Conservation (phyloP, 2,113 vertebrate species). For the Cheilinus undulatus region DNA sequence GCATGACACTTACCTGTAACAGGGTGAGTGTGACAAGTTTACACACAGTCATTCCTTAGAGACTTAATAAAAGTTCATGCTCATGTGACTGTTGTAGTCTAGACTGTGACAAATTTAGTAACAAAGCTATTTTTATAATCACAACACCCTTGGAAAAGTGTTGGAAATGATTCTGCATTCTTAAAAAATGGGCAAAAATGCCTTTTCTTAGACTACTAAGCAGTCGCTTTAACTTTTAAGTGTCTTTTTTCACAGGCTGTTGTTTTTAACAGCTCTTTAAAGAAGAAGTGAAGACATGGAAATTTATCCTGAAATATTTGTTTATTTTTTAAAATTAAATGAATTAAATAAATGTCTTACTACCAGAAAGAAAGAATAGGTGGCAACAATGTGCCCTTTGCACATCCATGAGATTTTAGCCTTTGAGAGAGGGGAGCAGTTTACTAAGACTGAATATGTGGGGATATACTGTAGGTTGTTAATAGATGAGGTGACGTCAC, state of each 20-base stretch:
- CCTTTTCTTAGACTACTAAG: background rate
- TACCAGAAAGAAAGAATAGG: constrained; percentile 30
- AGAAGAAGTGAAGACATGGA: background rate
- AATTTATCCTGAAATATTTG: background rate
- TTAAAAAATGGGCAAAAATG: background rate
- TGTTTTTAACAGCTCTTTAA: background rate
- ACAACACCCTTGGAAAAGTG: background rate
- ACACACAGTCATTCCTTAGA: constrained; percentile 21
- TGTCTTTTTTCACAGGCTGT: background rate
- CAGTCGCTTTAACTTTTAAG: background rate
- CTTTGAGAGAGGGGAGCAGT: background rate
- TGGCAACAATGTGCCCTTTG: constrained; percentile 7
- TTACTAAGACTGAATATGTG: constrained; percentile 9
- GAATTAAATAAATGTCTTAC: constrained; percentile 6
- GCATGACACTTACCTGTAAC: constrained; percentile 95
- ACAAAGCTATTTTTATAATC: background rate
- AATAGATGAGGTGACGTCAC: too few relatives aligned
- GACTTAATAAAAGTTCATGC: too few relatives aligned
- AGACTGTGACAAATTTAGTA: background rate
- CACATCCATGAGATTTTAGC: background rate
- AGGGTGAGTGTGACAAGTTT: constrained; percentile 18
- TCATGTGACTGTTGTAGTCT: background rate
- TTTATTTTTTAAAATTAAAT: background rate
- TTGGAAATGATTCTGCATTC: background rate
- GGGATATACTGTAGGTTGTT: background rate